Evolutionary conservation across 1,140 invertebrate species (phyloP), one percentile per base, ranked within the genome.

Genomic region (Mactra quadrangularis): DNA sequence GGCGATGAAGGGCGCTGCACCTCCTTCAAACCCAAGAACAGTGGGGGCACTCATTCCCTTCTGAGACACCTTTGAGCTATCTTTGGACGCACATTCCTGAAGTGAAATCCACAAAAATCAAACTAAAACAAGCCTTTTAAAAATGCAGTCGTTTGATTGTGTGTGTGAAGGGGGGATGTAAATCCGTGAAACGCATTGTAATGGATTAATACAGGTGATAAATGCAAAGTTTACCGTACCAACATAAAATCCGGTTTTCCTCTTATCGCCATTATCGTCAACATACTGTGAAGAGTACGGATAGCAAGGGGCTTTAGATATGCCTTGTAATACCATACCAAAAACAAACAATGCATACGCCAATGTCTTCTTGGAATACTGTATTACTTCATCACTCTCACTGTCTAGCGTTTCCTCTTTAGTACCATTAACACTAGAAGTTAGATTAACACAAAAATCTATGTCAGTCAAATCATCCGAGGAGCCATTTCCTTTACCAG

Each of bases 171-270:
- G n/a, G n/a, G n/a, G n/a, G n/a, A n/a, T n/a, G n/a, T n/a, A n/a
- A n/a, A n/a, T n/a, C n/a, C n/a, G n/a, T n/a, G n/a, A n/a, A n/a
- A n/a, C n/a, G n/a, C n/a, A n/a, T n/a, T n/a, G n/a, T n/a, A n/a
- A n/a, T n/a, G n/a, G n/a, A n/a, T n/a, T 50, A 50, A 11, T 19
- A 19, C 9, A 11, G 9, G n/a, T n/a, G n/a, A n/a, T n/a, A n/a
- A n/a, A n/a, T n/a, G n/a, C n/a, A n/a, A n/a, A n/a, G n/a, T n/a
- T 70, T 50, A 33, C 19, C n/a, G 57, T 81, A 81, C 77, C 77
- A 6, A 81, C 41, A 22, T 81, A 81, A 31, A 59, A 81, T 41
- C 77, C 77, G 19, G 77, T 81, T 59, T 81, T 81, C 53, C 52
- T 25, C 47, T 81, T 52, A 33, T 81, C 77, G 0, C 68, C 77